These are phyloP conservation scores for Australoheros facetus DNA, from an alignment of 2,797 vertebrate species.

Conservation along the genomic window DNA sequence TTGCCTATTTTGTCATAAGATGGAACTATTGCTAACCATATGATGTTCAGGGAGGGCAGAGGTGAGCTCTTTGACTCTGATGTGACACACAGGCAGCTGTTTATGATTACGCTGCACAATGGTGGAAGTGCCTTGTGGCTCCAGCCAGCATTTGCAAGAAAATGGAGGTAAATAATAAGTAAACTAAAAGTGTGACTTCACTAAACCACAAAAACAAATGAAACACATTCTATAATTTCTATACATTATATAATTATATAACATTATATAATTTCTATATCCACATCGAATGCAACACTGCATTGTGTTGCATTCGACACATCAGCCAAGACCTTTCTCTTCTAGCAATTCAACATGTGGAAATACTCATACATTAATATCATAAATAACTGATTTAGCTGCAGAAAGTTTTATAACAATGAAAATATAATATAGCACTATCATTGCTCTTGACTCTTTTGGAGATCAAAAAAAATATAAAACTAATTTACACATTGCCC, in stretches of 20 bases:
- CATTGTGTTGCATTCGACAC: no score
- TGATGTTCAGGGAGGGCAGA: constrained; percentile 16
- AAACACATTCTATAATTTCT: not conserved
- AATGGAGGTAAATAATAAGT: not conserved
- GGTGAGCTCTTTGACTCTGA: constrained; percentile 50
- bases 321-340: not conserved
- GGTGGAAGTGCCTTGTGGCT: constrained; percentile 10
- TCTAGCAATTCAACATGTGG: not conserved
- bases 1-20: constrained; percentile 48
- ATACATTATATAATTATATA: no score
- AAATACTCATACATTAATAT: not conserved
- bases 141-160: not conserved
- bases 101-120: constrained; percentile 46
- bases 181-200: constrained; percentile 5
- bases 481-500: not conserved
- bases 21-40: constrained; percentile 20
- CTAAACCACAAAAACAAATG: not conserved
- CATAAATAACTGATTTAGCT: constrained; percentile 1
- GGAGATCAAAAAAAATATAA: not conserved
- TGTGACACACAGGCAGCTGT: constrained; percentile 23
- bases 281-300: not conserved
- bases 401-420: not conserved
- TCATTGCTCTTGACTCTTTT: not conserved
- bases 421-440: not conserved
- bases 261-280: not conserved